Percentiles rank a stretch among this genome's conserved stretches.
These are phyloP conservation scores for Ictalurus punctatus DNA, from an alignment of 2,113 vertebrate genomes.

Conservation along the genomic window DNA sequence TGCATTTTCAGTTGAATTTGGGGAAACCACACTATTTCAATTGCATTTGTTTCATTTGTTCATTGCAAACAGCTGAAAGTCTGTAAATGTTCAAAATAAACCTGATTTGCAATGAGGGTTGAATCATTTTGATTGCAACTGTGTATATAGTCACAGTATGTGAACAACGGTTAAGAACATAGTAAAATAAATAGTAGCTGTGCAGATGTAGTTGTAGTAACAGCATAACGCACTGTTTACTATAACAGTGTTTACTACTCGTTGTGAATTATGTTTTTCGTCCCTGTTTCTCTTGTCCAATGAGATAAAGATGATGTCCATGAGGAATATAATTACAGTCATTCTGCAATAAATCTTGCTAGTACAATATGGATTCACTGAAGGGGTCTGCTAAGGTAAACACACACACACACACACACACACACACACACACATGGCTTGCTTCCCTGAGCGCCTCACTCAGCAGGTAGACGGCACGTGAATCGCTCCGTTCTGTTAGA, in stretches of 20 bases:
- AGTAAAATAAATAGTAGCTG: neutral
- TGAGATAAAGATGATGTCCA: neutral
- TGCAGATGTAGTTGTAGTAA: no score
- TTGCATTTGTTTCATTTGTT: no score
- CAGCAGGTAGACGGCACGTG: conserved; percentile 37
- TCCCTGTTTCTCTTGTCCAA: neutral
- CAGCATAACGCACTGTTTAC: no score
- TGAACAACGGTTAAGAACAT: no score
- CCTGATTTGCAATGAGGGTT: no score
- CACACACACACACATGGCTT: neutral
- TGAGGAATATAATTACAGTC: conserved; percentile 9
- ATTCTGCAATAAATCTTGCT: neutral
- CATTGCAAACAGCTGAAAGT: no score
- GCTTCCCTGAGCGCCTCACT: conserved; percentile 3
- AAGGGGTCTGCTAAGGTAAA: neutral
- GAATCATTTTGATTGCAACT: no score
- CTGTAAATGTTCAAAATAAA: no score
- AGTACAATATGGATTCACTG: neutral
- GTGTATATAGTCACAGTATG: no score
- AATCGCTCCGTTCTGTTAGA: conserved; percentile 46
- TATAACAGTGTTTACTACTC: neutral
- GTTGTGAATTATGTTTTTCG: neutral
- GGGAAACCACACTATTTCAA: no score
- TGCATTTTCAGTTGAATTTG: no score
- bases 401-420: conserved; percentile 9